These are phyloP conservation scores for Tichodroma muraria DNA, from an alignment of 2,113 vertebrate genomes.

Conservation along the genomic window DNA sequence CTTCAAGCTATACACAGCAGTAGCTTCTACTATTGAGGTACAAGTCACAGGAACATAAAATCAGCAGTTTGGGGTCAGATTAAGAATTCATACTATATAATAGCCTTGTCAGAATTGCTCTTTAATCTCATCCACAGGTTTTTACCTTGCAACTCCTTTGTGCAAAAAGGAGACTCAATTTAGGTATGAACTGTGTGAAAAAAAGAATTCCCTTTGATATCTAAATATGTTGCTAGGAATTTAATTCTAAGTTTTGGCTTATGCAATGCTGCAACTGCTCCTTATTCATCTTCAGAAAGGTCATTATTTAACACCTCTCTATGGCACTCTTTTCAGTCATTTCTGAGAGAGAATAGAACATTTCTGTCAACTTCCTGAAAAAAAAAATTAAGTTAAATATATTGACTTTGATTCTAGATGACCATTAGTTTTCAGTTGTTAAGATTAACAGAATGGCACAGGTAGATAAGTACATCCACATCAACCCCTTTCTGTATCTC, in stretches of 20 bases:
- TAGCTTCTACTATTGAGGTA: neutral
- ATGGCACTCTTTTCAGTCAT: neutral
- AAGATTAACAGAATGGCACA: neutral
- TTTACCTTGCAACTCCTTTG: neutral
- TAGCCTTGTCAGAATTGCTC: neutral
- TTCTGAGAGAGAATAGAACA: neutral
- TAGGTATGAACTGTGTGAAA: neutral
- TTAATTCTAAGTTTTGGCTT: neutral
- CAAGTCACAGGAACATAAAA: neutral
- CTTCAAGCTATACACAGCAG: neutral
- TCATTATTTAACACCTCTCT: neutral
- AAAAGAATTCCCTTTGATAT: neutral
- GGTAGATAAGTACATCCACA: neutral
- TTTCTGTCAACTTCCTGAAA: neutral
- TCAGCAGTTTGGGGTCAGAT: neutral
- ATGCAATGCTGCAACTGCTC: neutral
- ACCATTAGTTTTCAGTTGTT: neutral
- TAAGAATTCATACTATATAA: neutral
- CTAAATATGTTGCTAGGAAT: neutral
- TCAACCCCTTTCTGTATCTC: neutral
- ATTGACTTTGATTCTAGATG: neutral
- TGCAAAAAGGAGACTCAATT: neutral
- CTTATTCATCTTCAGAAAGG: neutral
- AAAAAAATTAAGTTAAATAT: neutral
- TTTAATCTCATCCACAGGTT: neutral